Percentiles rank a stretch among this genome's conserved stretches.
Conservation (phyloP, 2,888 invertebrate species). For the Troides oblongomaculatus region DNA sequence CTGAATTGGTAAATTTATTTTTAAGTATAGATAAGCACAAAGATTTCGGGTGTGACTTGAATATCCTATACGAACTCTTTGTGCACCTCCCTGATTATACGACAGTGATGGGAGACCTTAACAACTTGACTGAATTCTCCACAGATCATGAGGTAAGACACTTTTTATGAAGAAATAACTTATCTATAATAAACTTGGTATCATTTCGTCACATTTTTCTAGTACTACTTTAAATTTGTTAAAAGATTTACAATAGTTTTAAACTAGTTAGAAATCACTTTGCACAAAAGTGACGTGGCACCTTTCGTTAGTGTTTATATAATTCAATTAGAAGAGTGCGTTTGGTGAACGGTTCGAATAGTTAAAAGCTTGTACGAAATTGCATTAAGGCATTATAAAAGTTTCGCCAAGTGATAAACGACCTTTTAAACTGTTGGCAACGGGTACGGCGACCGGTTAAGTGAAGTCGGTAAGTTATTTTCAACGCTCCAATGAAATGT, state of each 20-base stretch:
- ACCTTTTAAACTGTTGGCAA: conserved; percentile 72
- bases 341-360: conserved; percentile 49
- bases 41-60: too few relatives aligned
- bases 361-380: conserved; percentile 66
- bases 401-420: conserved; percentile 66
- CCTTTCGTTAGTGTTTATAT: conserved; percentile 29
- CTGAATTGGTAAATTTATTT: too few relatives aligned
- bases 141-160: neutral
- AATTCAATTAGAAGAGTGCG: conserved; percentile 63
- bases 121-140: too few relatives aligned
- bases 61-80: too few relatives aligned
- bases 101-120: too few relatives aligned
- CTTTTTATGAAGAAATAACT: too few relatives aligned
- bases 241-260: neutral
- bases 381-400: conserved; percentile 63
- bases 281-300: neutral
- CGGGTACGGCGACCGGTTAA: conserved; percentile 44
- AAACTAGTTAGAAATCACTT: conserved; percentile 1
- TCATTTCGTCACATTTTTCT: neutral
- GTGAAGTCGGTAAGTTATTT: conserved; percentile 37
- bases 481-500: conserved; percentile 32
- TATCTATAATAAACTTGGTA: neutral
- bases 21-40: too few relatives aligned
- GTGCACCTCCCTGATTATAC: too few relatives aligned
- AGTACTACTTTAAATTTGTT: neutral